Conservation (phyloP, 2,113 vertebrate species). For the Tor tambroides region DNA sequence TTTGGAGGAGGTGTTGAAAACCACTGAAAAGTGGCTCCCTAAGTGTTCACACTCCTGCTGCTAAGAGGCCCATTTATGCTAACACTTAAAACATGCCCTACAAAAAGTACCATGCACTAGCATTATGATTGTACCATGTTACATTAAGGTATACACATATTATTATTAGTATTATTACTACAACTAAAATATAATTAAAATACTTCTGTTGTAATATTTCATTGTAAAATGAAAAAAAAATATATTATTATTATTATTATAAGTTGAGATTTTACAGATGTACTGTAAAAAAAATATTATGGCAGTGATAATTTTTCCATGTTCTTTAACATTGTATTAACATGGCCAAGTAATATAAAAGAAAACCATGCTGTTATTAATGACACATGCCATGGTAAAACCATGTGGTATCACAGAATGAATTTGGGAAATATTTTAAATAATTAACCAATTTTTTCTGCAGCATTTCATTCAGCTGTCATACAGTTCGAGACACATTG, state of each 20-base stretch:
- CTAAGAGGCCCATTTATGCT: background rate
- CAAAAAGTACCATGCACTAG: background rate
- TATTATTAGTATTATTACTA: background rate
- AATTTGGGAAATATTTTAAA: background rate
- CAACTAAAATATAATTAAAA: background rate
- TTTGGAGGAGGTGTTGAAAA: conserved; percentile 46
- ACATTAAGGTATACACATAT: background rate
- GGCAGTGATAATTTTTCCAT: too few species aligned
- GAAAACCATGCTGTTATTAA: background rate
- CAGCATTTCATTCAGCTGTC: background rate
- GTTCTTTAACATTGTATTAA: background rate
- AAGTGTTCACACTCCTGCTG: background rate
- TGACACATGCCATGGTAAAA: background rate
- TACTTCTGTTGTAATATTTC: background rate
- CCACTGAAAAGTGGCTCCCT: background rate
- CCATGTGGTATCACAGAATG: background rate
- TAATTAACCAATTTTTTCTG: background rate
- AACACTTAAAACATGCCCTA: background rate
- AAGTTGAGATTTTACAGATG: too few species aligned
- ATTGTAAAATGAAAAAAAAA: background rate
- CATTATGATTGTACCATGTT: background rate
- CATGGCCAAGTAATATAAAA: background rate
- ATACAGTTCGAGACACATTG: background rate
- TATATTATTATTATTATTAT: too few species aligned
- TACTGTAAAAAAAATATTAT: background rate